Evolutionary conservation across 2,888 invertebrate genomes (phyloP).

Genomic region (Dorcus parallelipipedus): DNA sequence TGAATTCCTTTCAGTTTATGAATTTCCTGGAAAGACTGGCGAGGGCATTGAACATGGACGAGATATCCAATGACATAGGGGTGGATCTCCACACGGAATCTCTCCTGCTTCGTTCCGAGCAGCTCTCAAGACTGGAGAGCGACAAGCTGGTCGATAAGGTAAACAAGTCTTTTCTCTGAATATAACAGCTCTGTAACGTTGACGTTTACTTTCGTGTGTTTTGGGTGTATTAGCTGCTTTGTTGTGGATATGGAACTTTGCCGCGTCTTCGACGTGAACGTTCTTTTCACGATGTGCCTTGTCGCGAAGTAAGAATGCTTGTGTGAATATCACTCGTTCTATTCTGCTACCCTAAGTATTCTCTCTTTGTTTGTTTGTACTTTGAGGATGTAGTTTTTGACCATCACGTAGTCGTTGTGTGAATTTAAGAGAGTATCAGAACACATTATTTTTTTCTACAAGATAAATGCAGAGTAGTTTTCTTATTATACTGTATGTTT

Average conservation of each 20-base stretch:
- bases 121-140: conserved; percentile 74
- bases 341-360: background rate
- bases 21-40: conserved; percentile 81
- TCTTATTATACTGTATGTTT: too few species aligned
- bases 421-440: too few species aligned
- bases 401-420: too few species aligned
- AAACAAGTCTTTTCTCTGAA: background rate
- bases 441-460: too few species aligned
- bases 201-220: conserved; percentile 11
- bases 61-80: conserved; percentile 75
- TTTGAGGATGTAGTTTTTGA: background rate
- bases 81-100: conserved; percentile 82
- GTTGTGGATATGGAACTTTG: conserved; percentile 68
- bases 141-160: conserved; percentile 81
- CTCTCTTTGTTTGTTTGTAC: background rate
- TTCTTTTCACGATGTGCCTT: conserved; percentile 75
- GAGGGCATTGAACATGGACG: conserved; percentile 80
- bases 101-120: conserved; percentile 80
- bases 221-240: conserved; percentile 58
- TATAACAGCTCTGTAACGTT: background rate
- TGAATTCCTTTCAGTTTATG: conserved; percentile 59
- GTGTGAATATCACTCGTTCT: background rate
- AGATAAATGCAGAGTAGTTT: too few species aligned
- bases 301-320: conserved; percentile 69
- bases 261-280: conserved; percentile 74